A percentile compares a stretch with the other conserved stretches of the same genome.
These are phyloP conservation scores for Bimastos eiseni DNA, from an alignment of 2,888 invertebrate species.

Conservation along the genomic window DNA sequence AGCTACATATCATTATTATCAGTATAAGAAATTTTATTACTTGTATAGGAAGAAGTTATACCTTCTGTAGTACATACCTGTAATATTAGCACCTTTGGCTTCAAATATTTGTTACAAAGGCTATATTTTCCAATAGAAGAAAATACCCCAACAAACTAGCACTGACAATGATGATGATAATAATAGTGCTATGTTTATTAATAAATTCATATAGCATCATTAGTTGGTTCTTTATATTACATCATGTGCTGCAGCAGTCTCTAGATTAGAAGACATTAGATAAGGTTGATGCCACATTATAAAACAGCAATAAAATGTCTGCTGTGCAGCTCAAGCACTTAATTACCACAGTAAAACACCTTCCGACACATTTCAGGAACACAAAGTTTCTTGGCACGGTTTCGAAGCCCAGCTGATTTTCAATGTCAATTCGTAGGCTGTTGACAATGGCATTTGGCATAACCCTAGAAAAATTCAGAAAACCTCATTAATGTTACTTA, in stretches of 20 bases:
- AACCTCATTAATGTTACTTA: not conserved
- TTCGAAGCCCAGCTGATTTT: constrained; percentile 29
- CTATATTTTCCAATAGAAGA: not conserved
- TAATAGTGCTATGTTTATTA: not conserved
- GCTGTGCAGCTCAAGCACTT: not conserved
- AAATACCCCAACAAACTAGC: not conserved
- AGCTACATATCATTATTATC: not conserved
- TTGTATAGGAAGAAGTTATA: not conserved
- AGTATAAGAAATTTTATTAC: not conserved
- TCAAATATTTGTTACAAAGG: not conserved
- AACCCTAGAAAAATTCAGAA: constrained; percentile 20
- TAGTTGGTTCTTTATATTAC: not conserved
- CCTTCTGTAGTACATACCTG: not conserved
- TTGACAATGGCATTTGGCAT: constrained; percentile 24
- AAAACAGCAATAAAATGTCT: not conserved
- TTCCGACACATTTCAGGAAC: constrained; percentile 35
- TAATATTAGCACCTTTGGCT: not conserved
- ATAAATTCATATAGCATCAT: not conserved
- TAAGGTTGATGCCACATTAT: not conserved
- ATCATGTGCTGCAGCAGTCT: not conserved
- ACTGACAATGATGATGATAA: not conserved
- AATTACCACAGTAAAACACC: constrained; percentile 34
- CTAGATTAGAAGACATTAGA: not conserved
- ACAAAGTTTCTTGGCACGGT: constrained; percentile 33
- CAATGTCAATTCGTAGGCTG: constrained; percentile 28